Evolutionary conservation across 2,888 invertebrate genomes (phyloP), one percentile per base, ranked within the genome.

Genomic region (Sphinx pinastri): DNA sequence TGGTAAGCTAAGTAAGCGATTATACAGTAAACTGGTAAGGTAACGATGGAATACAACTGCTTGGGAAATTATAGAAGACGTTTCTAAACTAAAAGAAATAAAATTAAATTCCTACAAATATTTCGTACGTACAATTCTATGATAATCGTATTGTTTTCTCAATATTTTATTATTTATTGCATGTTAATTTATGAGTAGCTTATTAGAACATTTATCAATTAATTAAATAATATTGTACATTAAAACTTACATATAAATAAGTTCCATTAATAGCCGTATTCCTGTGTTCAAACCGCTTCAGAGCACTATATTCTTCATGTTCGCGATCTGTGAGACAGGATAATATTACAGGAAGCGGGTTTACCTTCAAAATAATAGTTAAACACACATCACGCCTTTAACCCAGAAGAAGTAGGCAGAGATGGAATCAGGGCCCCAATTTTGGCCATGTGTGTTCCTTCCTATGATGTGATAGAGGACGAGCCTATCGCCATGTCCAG

Each of bases 231-330:
- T 16, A 57, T 16, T 57, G 10, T 58, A 0, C 7, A 31, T 19
- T 25, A 5, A 10, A 25, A 58, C 63, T 63, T 47, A 63, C 63
- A 38, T 63, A 63, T 49, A 63, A 47, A 63, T 47, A 63, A 47
- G 12, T 63, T 47, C 63, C 63, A 12, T 45, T 63, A 12, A 63
- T 11, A 12, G 63, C 63, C 19, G 13, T 63, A 47, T 63, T 63
- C n/a, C 11, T 16, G 11, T 47, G 1, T 14, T n/a, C 63, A 63
- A 63, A 63, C 8, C 63, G 10, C 2, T 63, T 2, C 31, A 47
- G 45, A 11, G 63, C 47, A 47, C 16, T 6, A 63, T 45, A n/a
- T n/a, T n/a, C 63, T 14, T 58, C 58, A 25, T 11, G 11, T 2
- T 38, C 5, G 6, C 14, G 31, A 19, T 58, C 58, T 58, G 58